A percentile compares a stretch with the other conserved stretches of the same genome.
Evolutionary conservation across 2,888 invertebrate genomes (phyloP).

Genomic region (Cosmia pyralina): DNA sequence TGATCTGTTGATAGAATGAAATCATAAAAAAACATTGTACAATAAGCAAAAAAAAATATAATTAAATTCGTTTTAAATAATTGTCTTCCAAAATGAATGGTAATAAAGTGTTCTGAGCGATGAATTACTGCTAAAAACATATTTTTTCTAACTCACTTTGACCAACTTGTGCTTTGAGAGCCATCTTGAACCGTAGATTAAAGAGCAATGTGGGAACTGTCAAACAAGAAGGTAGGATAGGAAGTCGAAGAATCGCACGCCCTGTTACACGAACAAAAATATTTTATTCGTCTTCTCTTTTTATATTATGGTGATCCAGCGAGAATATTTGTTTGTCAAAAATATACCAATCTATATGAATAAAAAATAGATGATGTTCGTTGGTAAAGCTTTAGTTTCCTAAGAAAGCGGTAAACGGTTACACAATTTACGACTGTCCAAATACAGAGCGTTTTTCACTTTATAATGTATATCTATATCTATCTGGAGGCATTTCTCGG

Average conservation of each 20-base stretch:
- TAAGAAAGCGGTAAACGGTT: no score
- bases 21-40: conserved; percentile 16
- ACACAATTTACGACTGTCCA: no score
- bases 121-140: conserved; percentile 48
- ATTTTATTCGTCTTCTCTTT: not conserved
- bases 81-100: not conserved
- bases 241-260: conserved; percentile 22
- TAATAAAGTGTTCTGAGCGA: conserved; percentile 2
- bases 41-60: conserved; percentile 6
- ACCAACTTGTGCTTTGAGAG: conserved; percentile 96
- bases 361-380: no score
- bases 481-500: no score
- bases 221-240: conserved; percentile 25
- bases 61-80: not conserved
- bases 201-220: conserved; percentile 53
- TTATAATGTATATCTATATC: no score
- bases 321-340: no score
- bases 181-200: conserved; percentile 92
- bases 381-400: no score
- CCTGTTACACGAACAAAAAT: conserved; percentile 32
- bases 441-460: no score
- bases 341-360: no score
- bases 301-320: no score
- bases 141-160: conserved; percentile 93
- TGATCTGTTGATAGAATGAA: conserved; percentile 47